Evolutionary conservation across 2,888 invertebrate genomes (phyloP).

Genomic region (Syritta pipiens): DNA sequence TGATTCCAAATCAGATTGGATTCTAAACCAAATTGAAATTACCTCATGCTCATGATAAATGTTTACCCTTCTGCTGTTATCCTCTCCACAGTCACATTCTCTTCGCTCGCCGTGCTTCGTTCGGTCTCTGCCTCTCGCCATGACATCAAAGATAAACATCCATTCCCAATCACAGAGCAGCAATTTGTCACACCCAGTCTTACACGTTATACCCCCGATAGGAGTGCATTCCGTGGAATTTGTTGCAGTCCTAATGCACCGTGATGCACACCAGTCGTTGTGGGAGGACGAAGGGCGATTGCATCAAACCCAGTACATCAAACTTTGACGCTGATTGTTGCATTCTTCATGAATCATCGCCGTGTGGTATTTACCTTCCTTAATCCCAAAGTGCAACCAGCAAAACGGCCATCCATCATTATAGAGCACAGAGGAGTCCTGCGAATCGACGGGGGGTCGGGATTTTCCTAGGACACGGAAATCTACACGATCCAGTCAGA

Average conservation of each 20-base stretch:
- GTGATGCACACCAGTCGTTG: conserved; percentile 45
- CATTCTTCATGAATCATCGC: conserved; percentile 65
- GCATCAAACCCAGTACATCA: conserved; percentile 64
- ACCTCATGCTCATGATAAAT: conserved; percentile 40
- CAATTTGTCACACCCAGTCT: conserved; percentile 61
- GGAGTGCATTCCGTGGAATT: conserved; percentile 27
- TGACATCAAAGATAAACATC: conserved; percentile 39
- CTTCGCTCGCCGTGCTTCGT: background rate
- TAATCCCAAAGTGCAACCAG: conserved; percentile 56
- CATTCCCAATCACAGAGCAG: conserved; percentile 39
- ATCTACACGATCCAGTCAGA: background rate
- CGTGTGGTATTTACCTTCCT: conserved; percentile 62
- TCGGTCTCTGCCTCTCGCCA: too few relatives aligned
- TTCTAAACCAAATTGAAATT: conserved; percentile 47
- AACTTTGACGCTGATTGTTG: conserved; percentile 68
- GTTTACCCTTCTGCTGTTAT: conserved; percentile 29
- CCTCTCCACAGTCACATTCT: background rate
- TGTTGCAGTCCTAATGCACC: conserved; percentile 47
- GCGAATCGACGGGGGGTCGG: conserved; percentile 13
- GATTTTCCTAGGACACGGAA: conserved; percentile 19
- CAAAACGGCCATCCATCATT: conserved; percentile 66
- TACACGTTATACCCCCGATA: conserved; percentile 27
- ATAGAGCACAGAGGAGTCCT: too few relatives aligned
- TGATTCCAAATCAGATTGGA: background rate
- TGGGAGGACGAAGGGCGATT: conserved; percentile 46